Conservation (phyloP, 2,113 vertebrate genomes). For the Poicephalus gulielmi region DNA sequence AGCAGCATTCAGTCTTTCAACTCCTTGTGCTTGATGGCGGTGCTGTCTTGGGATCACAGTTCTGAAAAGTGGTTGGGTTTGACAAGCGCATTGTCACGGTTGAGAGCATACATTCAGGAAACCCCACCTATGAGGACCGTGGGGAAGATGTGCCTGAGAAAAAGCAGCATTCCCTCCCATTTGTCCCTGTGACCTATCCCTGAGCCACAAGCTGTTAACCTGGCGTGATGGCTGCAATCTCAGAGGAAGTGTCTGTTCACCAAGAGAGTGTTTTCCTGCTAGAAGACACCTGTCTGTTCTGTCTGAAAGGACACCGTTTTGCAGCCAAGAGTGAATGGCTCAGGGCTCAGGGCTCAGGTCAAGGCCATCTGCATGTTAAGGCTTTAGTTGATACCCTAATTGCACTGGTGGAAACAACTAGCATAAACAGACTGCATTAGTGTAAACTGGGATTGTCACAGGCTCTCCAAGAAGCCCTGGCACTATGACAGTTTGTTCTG, state of each 20-base stretch:
- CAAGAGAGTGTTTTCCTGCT: not conserved
- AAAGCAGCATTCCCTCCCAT: not conserved
- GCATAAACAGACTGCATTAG: not conserved
- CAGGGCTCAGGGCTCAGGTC: not conserved
- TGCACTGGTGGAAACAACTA: not conserved
- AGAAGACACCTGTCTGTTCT: not conserved
- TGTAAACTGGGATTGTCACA: not conserved
- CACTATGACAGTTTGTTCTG: not conserved
- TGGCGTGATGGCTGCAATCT: not conserved
- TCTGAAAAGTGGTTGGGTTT: not conserved
- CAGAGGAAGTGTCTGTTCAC: not conserved
- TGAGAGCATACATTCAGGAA: not conserved
- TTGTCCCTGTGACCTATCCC: not conserved
- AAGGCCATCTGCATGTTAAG: not conserved
- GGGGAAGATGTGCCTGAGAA: not conserved
- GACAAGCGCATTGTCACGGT: not conserved
- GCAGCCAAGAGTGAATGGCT: not conserved
- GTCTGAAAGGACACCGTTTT: not conserved
- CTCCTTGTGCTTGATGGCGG: not conserved
- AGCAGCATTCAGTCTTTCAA: not conserved
- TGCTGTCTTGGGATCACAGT: not conserved
- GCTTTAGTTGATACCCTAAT: not conserved
- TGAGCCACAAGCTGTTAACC: not conserved
- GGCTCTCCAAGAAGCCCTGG: not conserved
- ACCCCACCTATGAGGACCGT: not conserved